Conservation (phyloP, 2,113 vertebrate species). For the Solenodon paradoxus region DNA sequence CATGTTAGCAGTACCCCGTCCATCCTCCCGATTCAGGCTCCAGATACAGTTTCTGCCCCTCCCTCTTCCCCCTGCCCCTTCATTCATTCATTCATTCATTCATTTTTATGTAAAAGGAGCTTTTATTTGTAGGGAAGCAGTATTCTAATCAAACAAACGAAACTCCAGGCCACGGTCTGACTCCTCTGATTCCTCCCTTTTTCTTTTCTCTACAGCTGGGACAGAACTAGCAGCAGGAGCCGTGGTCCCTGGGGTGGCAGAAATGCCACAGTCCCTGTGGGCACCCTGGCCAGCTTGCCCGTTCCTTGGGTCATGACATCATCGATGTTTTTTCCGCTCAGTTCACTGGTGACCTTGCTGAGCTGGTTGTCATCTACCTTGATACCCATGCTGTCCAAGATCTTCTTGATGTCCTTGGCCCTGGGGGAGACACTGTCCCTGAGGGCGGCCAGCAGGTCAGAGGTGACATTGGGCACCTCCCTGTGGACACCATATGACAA, state of each 20-base stretch:
- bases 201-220: constrained; percentile 85
- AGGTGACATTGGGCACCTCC: constrained; percentile 86
- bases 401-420: constrained; percentile 90
- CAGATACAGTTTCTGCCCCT: background rate
- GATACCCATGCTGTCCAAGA: constrained; percentile 91
- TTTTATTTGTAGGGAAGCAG: too few relatives aligned
- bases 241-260: constrained; percentile 84
- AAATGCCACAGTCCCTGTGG: constrained; percentile 88
- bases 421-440: constrained; percentile 85
- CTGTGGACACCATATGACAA: too few relatives aligned
- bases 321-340: constrained; percentile 91
- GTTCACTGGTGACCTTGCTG: constrained; percentile 90
- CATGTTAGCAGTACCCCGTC: background rate
- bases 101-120: too few relatives aligned
- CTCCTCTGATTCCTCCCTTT: constrained; percentile 94
- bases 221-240: constrained; percentile 85
- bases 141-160: too few relatives aligned
- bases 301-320: constrained; percentile 93
- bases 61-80: too few relatives aligned
- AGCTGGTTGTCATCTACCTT: constrained; percentile 87
- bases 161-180: constrained; percentile 66
- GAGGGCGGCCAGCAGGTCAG: constrained; percentile 89
- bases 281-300: constrained; percentile 92
- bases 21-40: background rate
- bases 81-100: too few relatives aligned